Conservation (phyloP, 2,888 invertebrate genomes). For the Aleiodes leptofemur region DNA sequence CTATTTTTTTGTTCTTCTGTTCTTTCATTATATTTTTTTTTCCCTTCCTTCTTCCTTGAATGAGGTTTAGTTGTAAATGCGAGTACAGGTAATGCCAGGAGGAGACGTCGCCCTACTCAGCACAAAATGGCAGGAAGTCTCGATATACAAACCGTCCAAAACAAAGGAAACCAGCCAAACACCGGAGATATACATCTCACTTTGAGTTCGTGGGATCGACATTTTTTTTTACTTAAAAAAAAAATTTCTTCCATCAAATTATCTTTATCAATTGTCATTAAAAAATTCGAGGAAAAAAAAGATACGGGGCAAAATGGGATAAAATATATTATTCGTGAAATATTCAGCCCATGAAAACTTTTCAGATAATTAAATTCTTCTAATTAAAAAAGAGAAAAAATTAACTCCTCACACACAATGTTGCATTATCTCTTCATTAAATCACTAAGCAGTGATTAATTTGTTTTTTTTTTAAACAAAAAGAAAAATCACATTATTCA, state of each 20-base stretch:
- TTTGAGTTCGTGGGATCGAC: conserved; percentile 71
- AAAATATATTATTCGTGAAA: no score
- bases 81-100: conserved; percentile 10
- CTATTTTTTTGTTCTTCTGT: not conserved
- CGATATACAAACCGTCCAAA: conserved; percentile 65
- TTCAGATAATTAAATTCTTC: no score
- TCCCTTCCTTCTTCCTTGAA: conserved; percentile 23
- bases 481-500: conserved; percentile 13
- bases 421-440: no score
- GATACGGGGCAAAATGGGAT: no score
- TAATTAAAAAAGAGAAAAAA: no score
- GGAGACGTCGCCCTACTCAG: conserved; percentile 47
- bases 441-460: no score
- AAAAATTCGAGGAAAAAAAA: no score
- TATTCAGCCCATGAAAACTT: not conserved
- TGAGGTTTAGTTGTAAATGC: conserved; percentile 15
- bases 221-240: conserved; percentile 13
- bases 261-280: no score
- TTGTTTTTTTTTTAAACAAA: no score
- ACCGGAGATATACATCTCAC: conserved; percentile 70
- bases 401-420: no score
- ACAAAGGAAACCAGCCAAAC: conserved; percentile 72
- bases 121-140: conserved; percentile 73
- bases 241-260: not conserved
- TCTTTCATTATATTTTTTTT: conserved; percentile 27